phyloP scores from a whole-genome alignment of 2,888 invertebrate species.

The Noctua comes region DNA sequence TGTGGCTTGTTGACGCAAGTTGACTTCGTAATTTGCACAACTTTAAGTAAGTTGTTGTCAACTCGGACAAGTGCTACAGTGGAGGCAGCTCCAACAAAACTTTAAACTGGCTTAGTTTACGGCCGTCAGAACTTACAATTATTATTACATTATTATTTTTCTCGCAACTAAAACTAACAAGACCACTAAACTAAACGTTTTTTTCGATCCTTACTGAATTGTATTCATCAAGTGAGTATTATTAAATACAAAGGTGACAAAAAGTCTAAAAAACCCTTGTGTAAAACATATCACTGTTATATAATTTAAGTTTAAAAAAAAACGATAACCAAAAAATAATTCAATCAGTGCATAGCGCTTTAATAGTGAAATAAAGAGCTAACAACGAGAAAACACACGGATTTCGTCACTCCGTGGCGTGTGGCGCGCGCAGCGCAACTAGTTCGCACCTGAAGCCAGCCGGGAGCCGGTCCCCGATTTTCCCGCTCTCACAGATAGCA shows the following conservation, averaged over 20 bases:
- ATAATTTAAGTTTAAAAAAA: background rate
- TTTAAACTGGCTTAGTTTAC: background rate
- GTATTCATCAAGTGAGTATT: background rate
- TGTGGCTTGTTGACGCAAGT: background rate
- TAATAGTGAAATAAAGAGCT: conserved; percentile 10
- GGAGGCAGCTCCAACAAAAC: background rate
- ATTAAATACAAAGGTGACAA: background rate
- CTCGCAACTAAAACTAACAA: background rate
- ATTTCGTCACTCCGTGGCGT: background rate
- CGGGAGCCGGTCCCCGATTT: background rate
- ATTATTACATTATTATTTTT: background rate
- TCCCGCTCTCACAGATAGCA: conserved; percentile 27
- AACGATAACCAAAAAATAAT: background rate
- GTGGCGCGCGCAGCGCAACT: conserved; percentile 41
- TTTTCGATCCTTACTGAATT: background rate
- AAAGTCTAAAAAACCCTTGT: background rate
- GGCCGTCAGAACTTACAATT: background rate
- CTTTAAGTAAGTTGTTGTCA: conserved; percentile 10
- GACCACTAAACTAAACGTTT: background rate
- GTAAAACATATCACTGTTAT: background rate
- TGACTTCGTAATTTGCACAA: background rate
- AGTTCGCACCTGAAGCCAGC: conserved; percentile 17
- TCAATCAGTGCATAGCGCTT: background rate
- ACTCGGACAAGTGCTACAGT: background rate
- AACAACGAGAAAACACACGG: background rate